Evolutionary conservation across 1,140 invertebrate genomes (phyloP), one percentile per base, ranked within the genome.

Genomic region (Uloborus diversus): DNA sequence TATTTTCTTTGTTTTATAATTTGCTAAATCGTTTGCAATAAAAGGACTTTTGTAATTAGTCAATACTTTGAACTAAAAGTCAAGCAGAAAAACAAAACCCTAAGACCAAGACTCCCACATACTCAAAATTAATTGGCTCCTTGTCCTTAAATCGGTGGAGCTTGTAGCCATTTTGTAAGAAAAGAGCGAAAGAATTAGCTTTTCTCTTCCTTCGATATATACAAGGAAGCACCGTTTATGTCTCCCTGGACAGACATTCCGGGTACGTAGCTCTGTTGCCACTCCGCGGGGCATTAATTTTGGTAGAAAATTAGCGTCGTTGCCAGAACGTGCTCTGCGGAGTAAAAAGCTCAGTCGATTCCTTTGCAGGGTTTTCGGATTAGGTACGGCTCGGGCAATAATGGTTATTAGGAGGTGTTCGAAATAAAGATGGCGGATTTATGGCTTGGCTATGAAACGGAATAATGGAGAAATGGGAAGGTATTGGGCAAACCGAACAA

Each of bases 251-350:
- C 62, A 56, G 62, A 30, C 47, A 66, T 78, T 78, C 70, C 5
- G 70, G 33, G 37, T 33, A 30, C 57, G 32, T 17, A 49, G 57
- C 47, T 57, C 62, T 42, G 73, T 78, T 78, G 73, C 73, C 73
- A 78, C 73, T 78, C 73, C 56, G 73, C 61, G 62, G 73, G 73
- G 62, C 73, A 78, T 78, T 78, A 78, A 78, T 78, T 78, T 57
- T 14, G 61, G 61, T 32, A 20, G 73, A 57, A 78, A 78, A 78
- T 78, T 78, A 78, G 73, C 73, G 61, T 78, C 73, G 73, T 78
- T 78, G 73, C 73, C 61, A 56, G 73, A 78, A 65, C 73, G 73
- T 78, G 73, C 61, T 57, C 62, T 65, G 73, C 32, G 20, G 30
- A 56, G 73, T 78, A 78, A 78, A 78, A 66, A 78, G 62, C 61